Evolutionary conservation across 2,113 vertebrate species (phyloP), one percentile per base, ranked within the genome.

Genomic region (Melanerpes formicivorus): DNA sequence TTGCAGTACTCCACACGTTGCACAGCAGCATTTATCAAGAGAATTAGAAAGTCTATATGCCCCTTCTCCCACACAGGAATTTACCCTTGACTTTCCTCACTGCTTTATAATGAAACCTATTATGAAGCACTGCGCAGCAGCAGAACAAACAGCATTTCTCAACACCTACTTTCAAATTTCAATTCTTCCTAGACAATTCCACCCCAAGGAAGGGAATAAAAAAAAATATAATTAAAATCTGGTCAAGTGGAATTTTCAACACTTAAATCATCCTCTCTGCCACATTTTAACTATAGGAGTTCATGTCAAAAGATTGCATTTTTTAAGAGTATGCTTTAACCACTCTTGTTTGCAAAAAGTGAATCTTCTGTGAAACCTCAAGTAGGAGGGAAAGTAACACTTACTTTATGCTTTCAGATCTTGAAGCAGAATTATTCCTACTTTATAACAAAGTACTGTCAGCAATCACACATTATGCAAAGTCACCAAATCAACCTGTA

Each of bases 41-140:
- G 50, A 95, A 76, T 80, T 21, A 82, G 29, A 87, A 83, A 73
- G 78, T 48, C 60, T 79, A 50, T 85, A 82, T 63, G 84, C 52
- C 60, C 81, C 65, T 84, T 67, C 91, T 95, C 95, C 96, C 96
- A 96, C 96, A 93, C 80, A 93, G 77, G 87, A 93, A 96, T 93
- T 91, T 72, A 94, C 80, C 72, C 88, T 80, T 90, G 88, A 93
- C 69, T 90, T 67, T 88, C 81, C 73, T 82, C 89, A 69, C 7
- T 37, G 54, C 76, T 94, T 88, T 78, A 96, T 62, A 93, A 94
- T 90, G 95, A 83, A 93, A 90, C 34, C 93, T 86, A 94, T 94
- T 95, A 95, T 85, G 40, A 87, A 95, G 85, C 77, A 72, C 54
- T 64, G 48, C 85, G 93, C 73, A 94, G 90, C 74, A 93, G 90